Evolutionary conservation across 2,797 vertebrate genomes (phyloP), one percentile per base, ranked within the genome.

Genomic region (Crocidura indochinensis): DNA sequence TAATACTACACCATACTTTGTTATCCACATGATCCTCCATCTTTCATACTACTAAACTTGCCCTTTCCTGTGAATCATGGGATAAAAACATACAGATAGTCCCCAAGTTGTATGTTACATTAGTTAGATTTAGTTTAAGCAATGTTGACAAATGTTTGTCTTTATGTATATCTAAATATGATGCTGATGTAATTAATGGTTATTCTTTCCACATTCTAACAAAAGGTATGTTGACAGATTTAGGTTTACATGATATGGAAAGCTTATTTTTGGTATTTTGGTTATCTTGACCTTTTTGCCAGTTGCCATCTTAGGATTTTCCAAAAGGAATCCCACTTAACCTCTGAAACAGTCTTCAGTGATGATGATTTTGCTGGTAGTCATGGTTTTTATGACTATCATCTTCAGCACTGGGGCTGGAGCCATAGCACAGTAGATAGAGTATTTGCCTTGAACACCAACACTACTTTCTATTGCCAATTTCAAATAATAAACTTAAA

Each of bases 151-250:
- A 71, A 27, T 71, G 77, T 53, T 79, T 49, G 68, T 71, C 69
- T 67, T 86, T n/a, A 20, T 79, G 67, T 44, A 90, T 51, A 47
- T 87, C 31, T 44, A 60, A 72, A 68, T 88, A 51, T 56, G 77
- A 73, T 88, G 19, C 10, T 74, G 49, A 73, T 76, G 53, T 80
- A 86, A 78, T 91, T 53, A 83, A 77, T 73, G 29, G 49, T 27
- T 44, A 82, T 31, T 81, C 62, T 38, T 75, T 72, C 85, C 71
- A 78, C 73, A 62, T 87, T 71, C 84, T 78, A 85, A n/a, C 79
- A 72, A 19, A 47, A 47, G n/a, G 15, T 82, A 75, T 47, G 60
- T n/a, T 44, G 74, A 53, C 51, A 87, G 62, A 87, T 53, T 46
- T 91, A 38, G 12, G 68, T 77, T 84, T 87, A 56, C 44, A 15